These are phyloP conservation scores for Cacoxenus indagator DNA, from an alignment of 2,888 invertebrate genomes.

Conservation along the genomic window DNA sequence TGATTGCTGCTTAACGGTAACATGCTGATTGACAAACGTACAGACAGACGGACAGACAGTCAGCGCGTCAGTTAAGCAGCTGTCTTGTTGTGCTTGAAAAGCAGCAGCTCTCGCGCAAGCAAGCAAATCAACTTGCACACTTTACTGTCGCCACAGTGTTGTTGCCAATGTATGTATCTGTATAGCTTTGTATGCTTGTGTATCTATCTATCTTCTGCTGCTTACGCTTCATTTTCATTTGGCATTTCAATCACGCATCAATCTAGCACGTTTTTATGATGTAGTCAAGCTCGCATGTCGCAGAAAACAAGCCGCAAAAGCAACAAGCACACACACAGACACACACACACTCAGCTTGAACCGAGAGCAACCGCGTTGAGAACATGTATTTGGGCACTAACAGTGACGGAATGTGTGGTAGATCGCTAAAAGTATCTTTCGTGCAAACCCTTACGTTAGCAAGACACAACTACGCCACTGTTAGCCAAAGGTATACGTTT, in stretches of 20 bases:
- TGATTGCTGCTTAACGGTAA: conserved; percentile 35
- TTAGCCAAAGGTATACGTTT: neutral
- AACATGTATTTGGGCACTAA: conserved; percentile 11
- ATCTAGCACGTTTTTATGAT: conserved; percentile 70
- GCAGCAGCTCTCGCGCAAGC: neutral
- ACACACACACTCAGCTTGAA: too few relatives aligned
- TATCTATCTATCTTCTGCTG: neutral
- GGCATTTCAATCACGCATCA: conserved; percentile 69
- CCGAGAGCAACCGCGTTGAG: neutral
- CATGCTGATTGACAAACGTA: conserved; percentile 32
- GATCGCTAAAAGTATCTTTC: too few relatives aligned
- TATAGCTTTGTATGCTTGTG: neutral
- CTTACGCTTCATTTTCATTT: conserved; percentile 28
- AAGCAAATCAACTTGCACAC: conserved; percentile 17
- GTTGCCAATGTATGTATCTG: neutral
- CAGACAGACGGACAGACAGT: conserved; percentile 11
- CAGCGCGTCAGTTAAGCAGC: conserved; percentile 28
- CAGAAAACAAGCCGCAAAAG: neutral
- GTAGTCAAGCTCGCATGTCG: conserved; percentile 33
- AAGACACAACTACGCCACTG: neutral
- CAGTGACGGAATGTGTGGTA: neutral
- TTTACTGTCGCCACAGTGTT: conserved; percentile 24
- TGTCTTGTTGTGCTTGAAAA: conserved; percentile 39
- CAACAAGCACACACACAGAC: too few relatives aligned
- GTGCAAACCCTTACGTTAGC: neutral